phyloP scores from a whole-genome alignment of 2,113 vertebrate species.

The Prolemur simus region DNA sequence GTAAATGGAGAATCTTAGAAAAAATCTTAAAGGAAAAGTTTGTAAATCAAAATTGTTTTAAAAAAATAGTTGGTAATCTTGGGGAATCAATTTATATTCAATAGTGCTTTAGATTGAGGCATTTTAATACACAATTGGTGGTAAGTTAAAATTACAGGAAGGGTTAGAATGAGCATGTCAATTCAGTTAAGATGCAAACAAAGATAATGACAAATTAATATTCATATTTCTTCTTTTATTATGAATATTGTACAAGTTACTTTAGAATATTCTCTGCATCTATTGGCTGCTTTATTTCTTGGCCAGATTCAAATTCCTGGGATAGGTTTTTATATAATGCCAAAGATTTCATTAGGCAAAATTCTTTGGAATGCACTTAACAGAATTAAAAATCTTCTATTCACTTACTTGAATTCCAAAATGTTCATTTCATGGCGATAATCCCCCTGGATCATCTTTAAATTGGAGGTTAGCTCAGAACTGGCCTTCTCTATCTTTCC shows the following conservation, averaged over 20 bases:
- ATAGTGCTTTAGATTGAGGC: background rate
- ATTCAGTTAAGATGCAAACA: background rate
- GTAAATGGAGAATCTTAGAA: background rate
- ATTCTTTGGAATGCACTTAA: conserved; percentile 63
- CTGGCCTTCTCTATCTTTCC: conserved; percentile 84
- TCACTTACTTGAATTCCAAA: conserved; percentile 88
- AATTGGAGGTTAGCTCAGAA: conserved; percentile 79
- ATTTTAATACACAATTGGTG: background rate
- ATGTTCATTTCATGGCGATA: conserved; percentile 84
- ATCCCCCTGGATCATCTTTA: conserved; percentile 83
- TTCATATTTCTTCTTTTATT: conserved; percentile 28
- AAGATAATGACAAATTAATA: background rate
- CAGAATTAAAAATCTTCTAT: conserved; percentile 74
- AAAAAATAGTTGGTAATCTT: background rate
- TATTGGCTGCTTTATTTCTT: conserved; percentile 44
- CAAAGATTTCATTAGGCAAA: conserved; percentile 62
- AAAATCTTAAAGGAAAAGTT: background rate
- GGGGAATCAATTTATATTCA: background rate
- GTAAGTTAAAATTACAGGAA: conserved; percentile 35
- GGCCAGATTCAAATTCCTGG: conserved; percentile 51
- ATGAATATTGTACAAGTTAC: conserved; percentile 39
- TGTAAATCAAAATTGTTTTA: background rate
- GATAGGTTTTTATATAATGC: conserved; percentile 50
- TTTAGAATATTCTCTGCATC: background rate
- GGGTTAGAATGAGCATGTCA: background rate